A percentile compares a stretch with the other conserved stretches of the same genome.
Evolutionary conservation across 2,888 invertebrate genomes (phyloP).

Genomic region (Cephus rjabovi): DNA sequence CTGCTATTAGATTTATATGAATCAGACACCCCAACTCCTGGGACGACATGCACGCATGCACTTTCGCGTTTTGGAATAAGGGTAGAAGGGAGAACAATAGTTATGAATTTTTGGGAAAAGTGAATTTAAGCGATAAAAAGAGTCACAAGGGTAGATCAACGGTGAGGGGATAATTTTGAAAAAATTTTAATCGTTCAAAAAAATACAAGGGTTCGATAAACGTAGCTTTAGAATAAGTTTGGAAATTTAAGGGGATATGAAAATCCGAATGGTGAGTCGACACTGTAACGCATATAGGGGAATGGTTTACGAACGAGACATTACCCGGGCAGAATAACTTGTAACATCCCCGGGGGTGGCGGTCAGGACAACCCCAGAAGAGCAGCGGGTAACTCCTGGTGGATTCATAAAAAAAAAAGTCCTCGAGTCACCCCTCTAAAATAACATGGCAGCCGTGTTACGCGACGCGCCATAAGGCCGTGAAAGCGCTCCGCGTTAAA

Average conservation of each 20-base stretch:
- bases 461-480: constrained; percentile 43
- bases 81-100: too few relatives aligned
- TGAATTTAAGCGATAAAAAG: too few relatives aligned
- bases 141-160: too few relatives aligned
- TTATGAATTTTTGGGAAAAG: too few relatives aligned
- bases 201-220: too few relatives aligned
- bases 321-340: constrained; percentile 19
- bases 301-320: constrained; percentile 9
- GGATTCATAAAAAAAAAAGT: constrained; percentile 50
- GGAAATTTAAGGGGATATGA: too few relatives aligned
- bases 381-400: constrained; percentile 30
- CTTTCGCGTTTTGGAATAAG: too few relatives aligned
- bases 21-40: constrained; percentile 19
- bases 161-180: too few relatives aligned
- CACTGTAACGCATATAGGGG: neutral
- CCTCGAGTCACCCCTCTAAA: constrained; percentile 51
- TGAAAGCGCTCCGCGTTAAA: constrained; percentile 50
- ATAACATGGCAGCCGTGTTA: constrained; percentile 41
- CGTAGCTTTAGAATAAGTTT: too few relatives aligned
- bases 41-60: constrained; percentile 1
- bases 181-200: too few relatives aligned
- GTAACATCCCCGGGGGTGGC: constrained; percentile 14
- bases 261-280: too few relatives aligned
- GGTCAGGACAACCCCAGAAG: too few relatives aligned
- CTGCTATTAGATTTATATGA: constrained; percentile 23